Evolutionary conservation across 2,797 vertebrate genomes (phyloP), one percentile per base, ranked within the genome.

Genomic region (Kryptopterus vitreolus): DNA sequence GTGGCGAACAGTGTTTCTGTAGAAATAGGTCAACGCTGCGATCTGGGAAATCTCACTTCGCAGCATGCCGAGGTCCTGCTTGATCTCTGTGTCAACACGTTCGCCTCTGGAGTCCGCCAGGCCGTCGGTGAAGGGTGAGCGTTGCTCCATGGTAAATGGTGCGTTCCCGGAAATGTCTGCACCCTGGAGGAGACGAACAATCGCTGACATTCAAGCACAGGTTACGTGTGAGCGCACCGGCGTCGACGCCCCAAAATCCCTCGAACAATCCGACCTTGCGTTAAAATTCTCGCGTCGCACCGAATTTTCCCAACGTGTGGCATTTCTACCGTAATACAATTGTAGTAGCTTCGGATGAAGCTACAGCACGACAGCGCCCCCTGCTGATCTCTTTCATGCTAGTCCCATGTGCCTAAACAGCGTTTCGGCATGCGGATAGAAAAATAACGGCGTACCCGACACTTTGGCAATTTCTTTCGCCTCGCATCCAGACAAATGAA

Each of bases 201-300:
- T 86, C 75, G 70, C 83, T 81, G 61, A 79, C 78, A 73, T 73
- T 86, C 71, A 82, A 82, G 72, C 71, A 81, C 72, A 29, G 77
- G 78, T 57, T 80, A 68, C 61, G 61, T 73, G 77, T 43, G 76
- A 78, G 59, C 59, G 20, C 61, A 48, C 50, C 29, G 18, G 31
- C 58, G 71, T 81, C 70, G 82, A 76, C 65, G 72, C 46, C 55
- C 77, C 20, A 22, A 73, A 73, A 57, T 73, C 22, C 16, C 57
- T 24, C 3, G 1, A 57, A 31, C 18, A 2, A 31, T 70, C 31
- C 12, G 18, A 46, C 24, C 24, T 50, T 18, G 20, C 4, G 11
- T 26, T n/a, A 70, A 52, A 52, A n/a, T n/a, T n/a, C n/a, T n/a
- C n/a, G n/a, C n/a, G n/a, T n/a, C n/a, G n/a, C n/a, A n/a, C n/a